Evolutionary conservation across 1,140 invertebrate genomes (phyloP).

Genomic region (Atopsyche davidsoni): DNA sequence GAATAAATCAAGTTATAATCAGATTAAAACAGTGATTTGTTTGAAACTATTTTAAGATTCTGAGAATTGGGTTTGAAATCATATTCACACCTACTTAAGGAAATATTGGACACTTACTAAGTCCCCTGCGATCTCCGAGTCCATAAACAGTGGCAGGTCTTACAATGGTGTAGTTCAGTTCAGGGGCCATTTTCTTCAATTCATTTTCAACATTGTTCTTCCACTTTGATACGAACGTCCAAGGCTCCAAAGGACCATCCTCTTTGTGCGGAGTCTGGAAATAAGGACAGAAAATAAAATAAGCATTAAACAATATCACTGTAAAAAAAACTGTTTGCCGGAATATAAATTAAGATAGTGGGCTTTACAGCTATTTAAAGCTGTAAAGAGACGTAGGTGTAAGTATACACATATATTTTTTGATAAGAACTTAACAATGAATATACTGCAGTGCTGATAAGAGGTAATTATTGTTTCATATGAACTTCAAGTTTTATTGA

Average conservation of each 20-base stretch:
- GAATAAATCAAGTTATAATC: conserved; percentile 29
- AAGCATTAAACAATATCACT: too few species aligned
- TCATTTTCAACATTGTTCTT: conserved; percentile 80
- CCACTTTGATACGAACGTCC: conserved; percentile 76
- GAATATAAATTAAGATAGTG: too few species aligned
- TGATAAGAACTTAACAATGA: too few species aligned
- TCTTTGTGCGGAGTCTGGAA: conserved; percentile 67
- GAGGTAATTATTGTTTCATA: too few species aligned
- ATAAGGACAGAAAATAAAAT: conserved; percentile 22
- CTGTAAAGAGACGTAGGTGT: too few species aligned
- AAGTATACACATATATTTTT: too few species aligned
- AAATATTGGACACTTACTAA: conserved; percentile 65
- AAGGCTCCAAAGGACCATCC: conserved; percentile 67
- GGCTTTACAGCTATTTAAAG: too few species aligned
- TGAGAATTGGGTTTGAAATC: background rate
- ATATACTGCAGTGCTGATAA: too few species aligned
- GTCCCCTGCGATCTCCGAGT: conserved; percentile 69
- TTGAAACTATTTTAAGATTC: background rate
- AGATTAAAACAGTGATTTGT: background rate
- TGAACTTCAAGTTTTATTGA: too few species aligned
- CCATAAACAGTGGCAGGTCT: conserved; percentile 85
- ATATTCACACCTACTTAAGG: conserved; percentile 1
- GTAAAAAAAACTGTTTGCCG: too few species aligned
- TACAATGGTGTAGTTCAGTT: conserved; percentile 74
- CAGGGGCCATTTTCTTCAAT: conserved; percentile 51